These are phyloP conservation scores for Nothoprocta pentlandii DNA, from an alignment of 2,113 vertebrate genomes.

Conservation along the genomic window DNA sequence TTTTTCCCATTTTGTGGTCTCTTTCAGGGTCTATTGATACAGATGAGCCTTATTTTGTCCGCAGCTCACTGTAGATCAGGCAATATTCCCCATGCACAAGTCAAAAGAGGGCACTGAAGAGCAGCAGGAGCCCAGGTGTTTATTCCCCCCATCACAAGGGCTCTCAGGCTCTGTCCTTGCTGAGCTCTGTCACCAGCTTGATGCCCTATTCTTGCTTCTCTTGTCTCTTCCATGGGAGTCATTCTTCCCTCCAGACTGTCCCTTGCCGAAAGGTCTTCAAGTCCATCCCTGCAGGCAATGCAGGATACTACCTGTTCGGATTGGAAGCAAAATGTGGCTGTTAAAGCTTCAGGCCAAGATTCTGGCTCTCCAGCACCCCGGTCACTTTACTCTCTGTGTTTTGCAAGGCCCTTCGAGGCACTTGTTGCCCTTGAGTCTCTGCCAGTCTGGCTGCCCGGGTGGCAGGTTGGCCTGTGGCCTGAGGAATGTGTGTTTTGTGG, in stretches of 20 bases:
- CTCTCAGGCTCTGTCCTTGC: background rate
- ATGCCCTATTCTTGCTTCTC: background rate
- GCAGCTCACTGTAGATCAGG: background rate
- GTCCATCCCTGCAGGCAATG: background rate
- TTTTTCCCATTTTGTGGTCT: rapidly evolving
- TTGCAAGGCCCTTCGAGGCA: background rate
- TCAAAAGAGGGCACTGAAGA: background rate
- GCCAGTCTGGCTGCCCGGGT: background rate
- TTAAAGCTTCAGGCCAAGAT: background rate
- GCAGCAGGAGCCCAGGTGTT: background rate
- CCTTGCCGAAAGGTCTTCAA: background rate
- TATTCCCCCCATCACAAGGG: background rate
- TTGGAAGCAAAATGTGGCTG: background rate
- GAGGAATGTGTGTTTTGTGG: background rate
- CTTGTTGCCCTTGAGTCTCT: background rate
- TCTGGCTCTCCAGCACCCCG: background rate
- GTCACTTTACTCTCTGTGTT: background rate
- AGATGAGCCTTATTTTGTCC: background rate
- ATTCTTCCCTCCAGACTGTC: background rate
- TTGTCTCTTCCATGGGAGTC: no score
- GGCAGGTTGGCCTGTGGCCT: background rate
- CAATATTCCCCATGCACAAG: background rate
- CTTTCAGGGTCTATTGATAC: background rate
- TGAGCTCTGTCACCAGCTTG: background rate
- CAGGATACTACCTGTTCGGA: background rate